phyloP scores from a whole-genome alignment of 2,113 vertebrate genomes.

The Tretioscincus oriximinensis region DNA sequence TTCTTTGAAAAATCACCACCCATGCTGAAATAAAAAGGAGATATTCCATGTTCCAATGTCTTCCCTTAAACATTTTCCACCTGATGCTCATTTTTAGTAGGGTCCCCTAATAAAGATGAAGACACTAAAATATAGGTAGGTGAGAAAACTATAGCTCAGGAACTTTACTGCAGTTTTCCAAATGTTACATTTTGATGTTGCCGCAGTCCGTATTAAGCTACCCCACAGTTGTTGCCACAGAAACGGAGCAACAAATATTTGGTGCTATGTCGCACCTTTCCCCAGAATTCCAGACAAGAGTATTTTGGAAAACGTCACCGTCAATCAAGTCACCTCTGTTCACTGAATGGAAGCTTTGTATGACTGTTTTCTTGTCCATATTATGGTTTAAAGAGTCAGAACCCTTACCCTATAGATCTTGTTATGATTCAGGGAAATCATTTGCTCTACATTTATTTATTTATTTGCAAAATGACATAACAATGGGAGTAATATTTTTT shows the following conservation, averaged over 20 bases:
- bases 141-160: slow-evolving; percentile 45
- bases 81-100: background rate
- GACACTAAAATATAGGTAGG: slow-evolving; percentile 4
- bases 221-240: slow-evolving; percentile 79
- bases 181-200: slow-evolving; percentile 57
- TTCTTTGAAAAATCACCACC: background rate
- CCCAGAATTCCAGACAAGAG: slow-evolving; percentile 81
- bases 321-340: slow-evolving; percentile 70
- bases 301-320: slow-evolving; percentile 85
- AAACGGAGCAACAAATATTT: slow-evolving; percentile 92
- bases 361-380: slow-evolving; percentile 52
- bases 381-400: slow-evolving; percentile 50
- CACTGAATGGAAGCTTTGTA: slow-evolving; percentile 75
- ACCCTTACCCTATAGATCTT: slow-evolving; percentile 41
- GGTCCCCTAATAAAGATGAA: background rate
- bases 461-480: background rate
- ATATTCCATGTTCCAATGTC: background rate
- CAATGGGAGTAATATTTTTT: slow-evolving; percentile 4
- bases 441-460: slow-evolving; percentile 28
- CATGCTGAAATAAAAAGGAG: background rate
- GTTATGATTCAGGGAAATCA: slow-evolving; percentile 25
- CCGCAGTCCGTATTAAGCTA: slow-evolving; percentile 78
- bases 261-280: slow-evolving; percentile 86
- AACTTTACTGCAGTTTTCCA: slow-evolving; percentile 55
- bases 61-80: background rate